A percentile compares a stretch with the other conserved stretches of the same genome.
phyloP scores from a whole-genome alignment of 2,888 invertebrate species.

The Caenorhabditis sp. region DNA sequence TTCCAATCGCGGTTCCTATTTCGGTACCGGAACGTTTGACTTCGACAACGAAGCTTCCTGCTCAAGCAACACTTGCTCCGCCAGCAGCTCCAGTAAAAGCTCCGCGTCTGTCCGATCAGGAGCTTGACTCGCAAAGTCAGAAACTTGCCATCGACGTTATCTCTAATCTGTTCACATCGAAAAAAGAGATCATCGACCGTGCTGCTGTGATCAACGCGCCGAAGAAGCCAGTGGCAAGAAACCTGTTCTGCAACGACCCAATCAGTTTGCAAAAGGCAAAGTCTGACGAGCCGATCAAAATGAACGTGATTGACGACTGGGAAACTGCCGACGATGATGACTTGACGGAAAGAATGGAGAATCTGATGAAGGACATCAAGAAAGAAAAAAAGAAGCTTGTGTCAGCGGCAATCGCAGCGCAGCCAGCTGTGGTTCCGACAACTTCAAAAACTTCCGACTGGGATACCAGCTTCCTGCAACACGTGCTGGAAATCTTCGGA shows the following conservation, averaged over 20 bases:
- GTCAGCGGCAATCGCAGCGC: too few relatives aligned
- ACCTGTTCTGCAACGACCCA: constrained; percentile 38
- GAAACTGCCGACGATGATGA: constrained; percentile 55
- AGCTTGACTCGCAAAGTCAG: constrained; percentile 34
- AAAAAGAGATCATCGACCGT: constrained; percentile 32
- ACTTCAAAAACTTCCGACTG: constrained; percentile 15
- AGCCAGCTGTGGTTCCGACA: too few relatives aligned
- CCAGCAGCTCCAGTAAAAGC: constrained; percentile 28
- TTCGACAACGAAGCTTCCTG: constrained; percentile 9
- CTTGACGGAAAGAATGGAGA: constrained; percentile 47
- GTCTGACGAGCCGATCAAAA: constrained; percentile 13
- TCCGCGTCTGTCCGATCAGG: constrained; percentile 36
- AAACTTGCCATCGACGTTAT: constrained; percentile 41
- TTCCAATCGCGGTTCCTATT: constrained; percentile 5
- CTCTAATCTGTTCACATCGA: constrained; percentile 36
- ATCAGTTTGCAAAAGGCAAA: constrained; percentile 25
- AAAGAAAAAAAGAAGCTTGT: constrained; percentile 40
- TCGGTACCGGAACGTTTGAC: constrained; percentile 27
- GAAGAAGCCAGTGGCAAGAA: constrained; percentile 41
- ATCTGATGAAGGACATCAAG: constrained; percentile 42
- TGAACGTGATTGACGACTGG: constrained; percentile 52
- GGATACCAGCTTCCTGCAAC: constrained; percentile 39
- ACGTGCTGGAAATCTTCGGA: constrained; percentile 59
- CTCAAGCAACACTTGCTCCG: neutral
- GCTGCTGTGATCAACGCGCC: constrained; percentile 30